phyloP scores from a whole-genome alignment of 2,113 vertebrate species.

The Phaethon lepturus region DNA sequence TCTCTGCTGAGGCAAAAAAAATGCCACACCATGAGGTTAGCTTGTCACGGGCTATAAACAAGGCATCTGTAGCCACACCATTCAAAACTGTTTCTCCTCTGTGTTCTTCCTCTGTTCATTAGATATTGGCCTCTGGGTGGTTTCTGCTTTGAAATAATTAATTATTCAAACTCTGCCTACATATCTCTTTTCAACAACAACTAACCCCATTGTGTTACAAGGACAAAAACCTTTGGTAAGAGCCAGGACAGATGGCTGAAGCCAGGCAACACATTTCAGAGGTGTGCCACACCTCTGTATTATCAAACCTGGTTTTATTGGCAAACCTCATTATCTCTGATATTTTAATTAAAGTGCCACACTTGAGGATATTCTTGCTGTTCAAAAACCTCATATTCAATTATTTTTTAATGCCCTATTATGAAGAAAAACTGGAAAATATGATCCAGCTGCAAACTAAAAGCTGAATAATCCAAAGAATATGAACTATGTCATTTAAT shows the following conservation, averaged over 20 bases:
- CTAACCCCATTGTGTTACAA: neutral
- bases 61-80: fast-evolving
- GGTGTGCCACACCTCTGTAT: neutral
- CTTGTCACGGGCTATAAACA: neutral
- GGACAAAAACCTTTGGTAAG: neutral
- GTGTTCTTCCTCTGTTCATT: neutral
- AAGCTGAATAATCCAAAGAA: neutral
- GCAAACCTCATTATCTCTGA: neutral
- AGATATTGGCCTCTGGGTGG: neutral
- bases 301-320: neutral
- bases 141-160: slow-evolving; percentile 12
- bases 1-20: neutral
- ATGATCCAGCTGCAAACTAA: neutral
- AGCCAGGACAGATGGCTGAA: slow-evolving; percentile 6
- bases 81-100: neutral
- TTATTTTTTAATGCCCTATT: neutral
- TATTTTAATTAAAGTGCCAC: neutral
- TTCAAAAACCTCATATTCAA: neutral
- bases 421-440: neutral
- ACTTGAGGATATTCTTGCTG: neutral
- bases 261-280: neutral
- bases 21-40: neutral
- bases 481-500: neutral
- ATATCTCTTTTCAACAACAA: neutral
- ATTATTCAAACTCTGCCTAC: slow-evolving; percentile 26